Conservation (phyloP, 2,888 invertebrate genomes). For the Diarsia brunnea region DNA sequence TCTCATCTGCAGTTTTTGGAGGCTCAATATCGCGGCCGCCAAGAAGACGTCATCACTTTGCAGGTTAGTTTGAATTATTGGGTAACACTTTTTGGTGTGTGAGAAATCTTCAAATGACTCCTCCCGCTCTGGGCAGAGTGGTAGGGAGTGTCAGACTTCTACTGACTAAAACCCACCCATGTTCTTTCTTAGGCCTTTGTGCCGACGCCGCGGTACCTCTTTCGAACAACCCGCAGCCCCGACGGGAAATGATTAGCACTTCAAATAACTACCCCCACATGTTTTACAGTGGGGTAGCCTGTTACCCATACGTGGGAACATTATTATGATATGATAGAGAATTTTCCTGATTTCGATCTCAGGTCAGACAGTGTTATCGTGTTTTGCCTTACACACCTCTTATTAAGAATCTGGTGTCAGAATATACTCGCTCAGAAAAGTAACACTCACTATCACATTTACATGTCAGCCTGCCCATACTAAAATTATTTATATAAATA, state of each 20-base stretch:
- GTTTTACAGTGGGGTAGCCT: not conserved
- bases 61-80: slow-evolving; percentile 69
- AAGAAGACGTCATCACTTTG: slow-evolving; percentile 93
- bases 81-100: too few species aligned
- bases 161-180: too few species aligned
- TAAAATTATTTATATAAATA: not conserved
- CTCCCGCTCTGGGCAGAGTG: too few species aligned
- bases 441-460: not conserved
- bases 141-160: too few species aligned
- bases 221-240: too few species aligned
- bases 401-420: not conserved
- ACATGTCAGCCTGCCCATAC: not conserved
- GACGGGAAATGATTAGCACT: too few species aligned
- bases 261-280: too few species aligned
- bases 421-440: not conserved
- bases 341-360: not conserved
- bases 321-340: not conserved
- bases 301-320: not conserved
- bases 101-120: too few species aligned
- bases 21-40: slow-evolving; percentile 94
- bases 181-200: too few species aligned
- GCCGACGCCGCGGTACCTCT: too few species aligned
- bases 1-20: slow-evolving; percentile 95
- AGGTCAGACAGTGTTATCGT: slow-evolving; percentile 4
- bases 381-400: not conserved